These are phyloP conservation scores for Neodiprion lecontei DNA, from an alignment of 1,140 invertebrate species.

Conservation along the genomic window DNA sequence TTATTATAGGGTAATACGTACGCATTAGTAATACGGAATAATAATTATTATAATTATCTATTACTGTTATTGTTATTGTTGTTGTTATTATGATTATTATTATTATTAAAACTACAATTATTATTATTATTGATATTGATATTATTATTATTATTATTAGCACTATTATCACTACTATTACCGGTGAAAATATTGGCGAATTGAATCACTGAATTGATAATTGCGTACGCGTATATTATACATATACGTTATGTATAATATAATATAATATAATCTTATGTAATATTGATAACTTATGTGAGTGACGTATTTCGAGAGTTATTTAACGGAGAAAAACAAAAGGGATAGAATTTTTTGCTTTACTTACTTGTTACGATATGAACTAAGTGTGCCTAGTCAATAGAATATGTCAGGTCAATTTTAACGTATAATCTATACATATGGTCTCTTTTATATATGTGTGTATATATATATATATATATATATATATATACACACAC, in stretches of 20 bases:
- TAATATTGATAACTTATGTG: too few relatives aligned
- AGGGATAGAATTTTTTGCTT: conserved; percentile 38
- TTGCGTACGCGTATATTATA: too few relatives aligned
- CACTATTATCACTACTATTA: neutral
- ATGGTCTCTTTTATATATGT: conserved; percentile 42
- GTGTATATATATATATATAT: conserved; percentile 29
- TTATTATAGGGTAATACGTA: too few relatives aligned
- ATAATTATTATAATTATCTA: too few relatives aligned
- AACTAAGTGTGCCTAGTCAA: conserved; percentile 65
- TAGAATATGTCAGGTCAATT: conserved; percentile 64
- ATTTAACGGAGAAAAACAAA: conserved; percentile 8
- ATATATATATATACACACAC: conserved; percentile 50
- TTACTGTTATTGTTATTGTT: too few relatives aligned
- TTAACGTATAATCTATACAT: conserved; percentile 48
- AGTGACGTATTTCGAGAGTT: too few relatives aligned
- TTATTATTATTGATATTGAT: neutral
- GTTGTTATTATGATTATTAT: too few relatives aligned
- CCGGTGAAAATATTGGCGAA: neutral
- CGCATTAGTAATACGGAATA: too few relatives aligned
- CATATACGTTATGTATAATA: too few relatives aligned
- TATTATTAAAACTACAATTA: too few relatives aligned
- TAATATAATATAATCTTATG: too few relatives aligned
- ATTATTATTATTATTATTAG: neutral
- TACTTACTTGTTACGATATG: conserved; percentile 58
- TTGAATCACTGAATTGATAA: neutral